phyloP scores from a whole-genome alignment of 2,797 vertebrate genomes.

The Oreortyx pictus region DNA sequence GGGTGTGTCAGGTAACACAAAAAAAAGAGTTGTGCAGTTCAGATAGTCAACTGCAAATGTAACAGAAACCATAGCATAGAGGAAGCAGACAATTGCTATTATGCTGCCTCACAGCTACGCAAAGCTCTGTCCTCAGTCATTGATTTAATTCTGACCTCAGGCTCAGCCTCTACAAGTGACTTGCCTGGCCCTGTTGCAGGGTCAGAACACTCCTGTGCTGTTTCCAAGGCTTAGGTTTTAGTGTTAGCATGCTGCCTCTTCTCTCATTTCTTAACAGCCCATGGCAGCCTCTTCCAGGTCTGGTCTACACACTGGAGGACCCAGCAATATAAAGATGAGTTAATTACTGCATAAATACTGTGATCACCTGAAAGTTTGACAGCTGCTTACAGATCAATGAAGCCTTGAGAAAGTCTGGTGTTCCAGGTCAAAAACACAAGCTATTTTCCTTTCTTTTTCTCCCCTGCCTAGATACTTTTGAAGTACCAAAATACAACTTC shows the following conservation, averaged over 20 bases:
- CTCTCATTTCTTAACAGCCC: neutral
- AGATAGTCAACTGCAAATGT: neutral
- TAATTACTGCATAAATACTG: neutral
- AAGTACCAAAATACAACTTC: neutral
- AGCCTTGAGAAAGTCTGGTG: neutral
- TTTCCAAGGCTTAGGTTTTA: neutral
- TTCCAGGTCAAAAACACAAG: neutral
- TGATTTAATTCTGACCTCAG: rapidly evolving
- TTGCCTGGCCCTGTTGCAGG: neutral
- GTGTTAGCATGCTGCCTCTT: neutral
- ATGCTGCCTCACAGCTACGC: neutral
- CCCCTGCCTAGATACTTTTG: neutral
- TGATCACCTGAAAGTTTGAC: neutral
- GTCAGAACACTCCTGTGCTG: neutral
- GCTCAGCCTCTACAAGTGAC: neutral
- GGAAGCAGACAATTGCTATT: neutral
- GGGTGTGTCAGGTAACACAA: neutral
- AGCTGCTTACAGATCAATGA: neutral
- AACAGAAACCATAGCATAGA: neutral
- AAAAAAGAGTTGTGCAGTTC: neutral
- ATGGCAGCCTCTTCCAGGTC: neutral
- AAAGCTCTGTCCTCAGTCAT: neutral
- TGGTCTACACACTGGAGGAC: neutral
- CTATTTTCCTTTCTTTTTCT: neutral
- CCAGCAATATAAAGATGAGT: neutral